Percentiles rank a stretch among this genome's conserved stretches.
phyloP scores from a whole-genome alignment of 2,113 vertebrate genomes.

The Centrocercus urophasianus region DNA sequence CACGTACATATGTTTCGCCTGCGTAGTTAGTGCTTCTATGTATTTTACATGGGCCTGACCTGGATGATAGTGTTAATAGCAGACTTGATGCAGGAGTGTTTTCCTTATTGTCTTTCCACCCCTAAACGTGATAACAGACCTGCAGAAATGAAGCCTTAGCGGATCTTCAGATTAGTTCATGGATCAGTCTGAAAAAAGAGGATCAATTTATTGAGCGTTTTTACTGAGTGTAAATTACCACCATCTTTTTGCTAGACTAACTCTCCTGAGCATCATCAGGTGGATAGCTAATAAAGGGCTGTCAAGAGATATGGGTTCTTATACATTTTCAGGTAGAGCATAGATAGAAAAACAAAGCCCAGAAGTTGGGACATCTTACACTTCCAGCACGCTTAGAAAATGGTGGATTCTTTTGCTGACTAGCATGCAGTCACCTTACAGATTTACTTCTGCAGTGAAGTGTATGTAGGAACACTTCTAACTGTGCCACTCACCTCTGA shows the following conservation, averaged over 20 bases:
- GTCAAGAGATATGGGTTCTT: not conserved
- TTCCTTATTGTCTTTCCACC: not conserved
- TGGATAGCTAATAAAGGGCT: constrained; percentile 11
- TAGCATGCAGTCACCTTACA: not conserved
- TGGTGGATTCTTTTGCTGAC: not conserved
- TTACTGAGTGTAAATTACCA: constrained; percentile 3
- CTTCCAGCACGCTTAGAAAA: constrained; percentile 28
- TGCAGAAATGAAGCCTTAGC: not conserved
- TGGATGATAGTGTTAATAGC: not conserved
- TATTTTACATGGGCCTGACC: not conserved
- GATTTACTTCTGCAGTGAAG: not conserved
- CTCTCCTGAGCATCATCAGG: not conserved
- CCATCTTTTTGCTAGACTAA: constrained; percentile 26
- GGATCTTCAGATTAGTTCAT: constrained; percentile 12
- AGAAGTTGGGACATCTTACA: constrained; percentile 10
- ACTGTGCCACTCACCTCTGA: not conserved
- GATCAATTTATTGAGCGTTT: constrained; percentile 8
- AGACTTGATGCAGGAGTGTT: not conserved
- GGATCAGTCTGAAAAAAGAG: not conserved
- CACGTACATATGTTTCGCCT: not conserved
- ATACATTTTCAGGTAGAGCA: constrained; percentile 37
- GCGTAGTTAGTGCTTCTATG: not conserved
- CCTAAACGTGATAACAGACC: not conserved
- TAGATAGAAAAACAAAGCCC: constrained; percentile 48
- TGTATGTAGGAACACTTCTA: not conserved